A percentile compares a stretch with the other conserved stretches of the same genome.
phyloP scores from a whole-genome alignment of 1,140 invertebrate genomes.

The Callitettix versicolor region DNA sequence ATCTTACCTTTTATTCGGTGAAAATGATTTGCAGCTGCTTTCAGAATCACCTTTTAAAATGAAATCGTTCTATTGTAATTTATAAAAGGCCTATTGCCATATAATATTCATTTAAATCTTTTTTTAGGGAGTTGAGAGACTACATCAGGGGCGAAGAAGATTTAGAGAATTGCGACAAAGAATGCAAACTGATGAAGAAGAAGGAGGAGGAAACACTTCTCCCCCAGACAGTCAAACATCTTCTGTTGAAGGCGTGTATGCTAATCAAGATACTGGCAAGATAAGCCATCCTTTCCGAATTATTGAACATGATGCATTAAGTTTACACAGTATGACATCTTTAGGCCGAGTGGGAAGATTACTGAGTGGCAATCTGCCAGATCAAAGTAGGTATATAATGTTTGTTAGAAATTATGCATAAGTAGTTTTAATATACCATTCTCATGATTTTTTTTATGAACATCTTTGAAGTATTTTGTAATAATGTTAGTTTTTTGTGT shows the following conservation, averaged over 20 bases:
- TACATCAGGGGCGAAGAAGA: conserved; percentile 43
- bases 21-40: too few relatives aligned
- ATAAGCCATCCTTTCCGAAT: conserved; percentile 67
- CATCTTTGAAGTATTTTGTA: too few relatives aligned
- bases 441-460: too few relatives aligned
- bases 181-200: conserved; percentile 75
- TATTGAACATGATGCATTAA: conserved; percentile 75
- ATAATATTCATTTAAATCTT: not conserved
- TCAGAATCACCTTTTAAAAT: too few relatives aligned
- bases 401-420: too few relatives aligned
- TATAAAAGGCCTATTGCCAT: too few relatives aligned
- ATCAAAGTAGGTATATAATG: not conserved
- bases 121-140: conserved; percentile 17
- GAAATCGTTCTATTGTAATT: too few relatives aligned
- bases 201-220: conserved; percentile 50
- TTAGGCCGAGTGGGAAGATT: conserved; percentile 67
- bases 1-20: too few relatives aligned
- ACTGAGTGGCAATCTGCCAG: conserved; percentile 43
- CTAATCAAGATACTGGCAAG: conserved; percentile 39
- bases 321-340: conserved; percentile 76
- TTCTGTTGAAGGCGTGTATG: conserved; percentile 49
- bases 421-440: too few relatives aligned
- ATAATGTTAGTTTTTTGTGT: too few relatives aligned
- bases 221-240: conserved; percentile 71
- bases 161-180: conserved; percentile 72